Conservation (phyloP, 2,797 vertebrate genomes). For the Loriculus beryllinus region DNA sequence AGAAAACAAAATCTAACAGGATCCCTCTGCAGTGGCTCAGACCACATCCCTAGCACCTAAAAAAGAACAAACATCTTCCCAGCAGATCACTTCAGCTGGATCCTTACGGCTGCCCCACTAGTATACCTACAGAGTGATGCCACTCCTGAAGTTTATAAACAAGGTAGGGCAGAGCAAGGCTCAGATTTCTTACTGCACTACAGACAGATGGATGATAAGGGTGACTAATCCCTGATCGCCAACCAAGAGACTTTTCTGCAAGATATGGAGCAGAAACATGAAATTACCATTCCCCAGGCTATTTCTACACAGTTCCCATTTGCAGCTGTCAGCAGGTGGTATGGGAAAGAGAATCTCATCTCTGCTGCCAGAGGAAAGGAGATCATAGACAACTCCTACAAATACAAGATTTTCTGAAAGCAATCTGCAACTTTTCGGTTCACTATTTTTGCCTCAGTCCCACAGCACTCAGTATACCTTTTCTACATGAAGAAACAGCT, state of each 20-base stretch:
- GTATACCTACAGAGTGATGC: background rate
- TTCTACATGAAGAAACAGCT: background rate
- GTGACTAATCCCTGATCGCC: background rate
- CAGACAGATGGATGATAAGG: conserved; percentile 21
- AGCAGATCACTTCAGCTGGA: background rate
- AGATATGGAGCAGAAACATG: conserved; percentile 13
- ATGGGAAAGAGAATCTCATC: background rate
- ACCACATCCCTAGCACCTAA: background rate
- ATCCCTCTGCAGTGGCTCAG: background rate
- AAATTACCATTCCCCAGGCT: conserved; percentile 30
- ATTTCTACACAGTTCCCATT: conserved; percentile 11
- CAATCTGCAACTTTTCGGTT: background rate
- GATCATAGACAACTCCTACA: background rate
- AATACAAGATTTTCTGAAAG: background rate
- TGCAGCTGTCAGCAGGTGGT: conserved; percentile 33
- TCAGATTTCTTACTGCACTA: background rate
- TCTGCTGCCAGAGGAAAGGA: background rate
- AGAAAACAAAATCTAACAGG: background rate
- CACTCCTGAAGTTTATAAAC: background rate
- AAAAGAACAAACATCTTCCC: background rate
- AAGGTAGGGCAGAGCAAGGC: background rate
- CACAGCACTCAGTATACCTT: background rate
- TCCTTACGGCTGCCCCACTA: background rate
- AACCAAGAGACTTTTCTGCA: conserved; percentile 13
- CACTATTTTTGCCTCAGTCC: background rate